phyloP scores from a whole-genome alignment of 2,797 vertebrate species.

The Gila robusta region DNA sequence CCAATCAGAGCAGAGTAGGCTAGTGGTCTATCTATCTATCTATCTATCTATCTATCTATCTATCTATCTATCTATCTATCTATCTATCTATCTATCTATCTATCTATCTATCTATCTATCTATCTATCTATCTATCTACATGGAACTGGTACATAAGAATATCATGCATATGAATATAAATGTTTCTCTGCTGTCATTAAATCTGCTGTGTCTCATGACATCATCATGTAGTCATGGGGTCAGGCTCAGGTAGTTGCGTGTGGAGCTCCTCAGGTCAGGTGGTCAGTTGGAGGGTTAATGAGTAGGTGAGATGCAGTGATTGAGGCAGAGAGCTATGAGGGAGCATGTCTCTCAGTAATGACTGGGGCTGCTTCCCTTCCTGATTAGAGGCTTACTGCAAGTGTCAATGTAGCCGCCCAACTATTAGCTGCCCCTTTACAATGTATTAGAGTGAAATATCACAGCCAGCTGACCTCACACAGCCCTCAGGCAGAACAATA shows the following conservation, averaged over 20 bases:
- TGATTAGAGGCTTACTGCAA: constrained; percentile 51
- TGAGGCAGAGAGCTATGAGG: constrained; percentile 13
- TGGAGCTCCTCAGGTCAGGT: constrained; percentile 20
- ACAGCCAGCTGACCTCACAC: constrained; percentile 24
- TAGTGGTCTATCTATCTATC: no score
- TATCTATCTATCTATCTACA: no score
- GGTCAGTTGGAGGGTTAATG: constrained; percentile 50
- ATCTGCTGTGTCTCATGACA: constrained; percentile 3
- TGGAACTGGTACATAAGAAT: no score
- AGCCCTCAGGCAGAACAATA: constrained; percentile 22
- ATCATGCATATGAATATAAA: not conserved
- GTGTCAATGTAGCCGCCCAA: constrained; percentile 31
- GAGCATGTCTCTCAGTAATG: constrained; percentile 50
- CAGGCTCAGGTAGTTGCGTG: not conserved
- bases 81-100: no score
- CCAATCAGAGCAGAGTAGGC: no score
- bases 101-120: no score
- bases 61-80: no score
- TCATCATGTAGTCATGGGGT: constrained; percentile 25
- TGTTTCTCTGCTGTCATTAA: constrained; percentile 17
- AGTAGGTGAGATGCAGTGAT: constrained; percentile 47
- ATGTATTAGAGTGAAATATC: constrained; percentile 36
- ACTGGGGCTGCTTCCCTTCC: constrained; percentile 48
- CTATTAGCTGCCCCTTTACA: constrained; percentile 41
- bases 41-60: no score